Percentiles rank a stretch among this genome's conserved stretches.
Evolutionary conservation across 2,797 vertebrate genomes (phyloP).

Genomic region (Carcharodon carcharias): DNA sequence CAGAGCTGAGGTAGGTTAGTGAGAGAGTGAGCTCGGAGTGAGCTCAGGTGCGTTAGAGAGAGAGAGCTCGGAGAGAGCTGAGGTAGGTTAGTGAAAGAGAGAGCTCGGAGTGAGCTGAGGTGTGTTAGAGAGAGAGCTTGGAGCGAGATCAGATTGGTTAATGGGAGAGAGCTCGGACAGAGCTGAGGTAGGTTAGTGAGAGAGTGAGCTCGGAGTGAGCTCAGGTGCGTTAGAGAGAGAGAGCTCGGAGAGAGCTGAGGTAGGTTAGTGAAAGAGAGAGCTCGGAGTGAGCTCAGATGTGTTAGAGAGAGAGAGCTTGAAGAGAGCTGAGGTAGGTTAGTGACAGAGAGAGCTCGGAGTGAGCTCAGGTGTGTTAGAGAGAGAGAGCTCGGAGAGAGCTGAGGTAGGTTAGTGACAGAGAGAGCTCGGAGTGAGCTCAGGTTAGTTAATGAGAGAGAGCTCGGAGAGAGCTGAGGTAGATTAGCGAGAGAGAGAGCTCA

Average conservation of each 20-base stretch:
- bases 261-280: too few species aligned
- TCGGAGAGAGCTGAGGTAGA: neutral
- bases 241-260: too few species aligned
- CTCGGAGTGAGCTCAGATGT: neutral
- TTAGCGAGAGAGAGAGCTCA: neutral
- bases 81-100: neutral
- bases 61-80: neutral
- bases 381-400: neutral
- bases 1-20: neutral
- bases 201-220: neutral
- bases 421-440: neutral
- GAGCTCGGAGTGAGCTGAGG: neutral
- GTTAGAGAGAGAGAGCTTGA: neutral
- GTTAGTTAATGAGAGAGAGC: too few species aligned
- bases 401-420: neutral
- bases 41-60: neutral
- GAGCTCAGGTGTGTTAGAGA: neutral
- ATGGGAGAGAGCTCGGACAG: too few species aligned
- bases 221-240: neutral
- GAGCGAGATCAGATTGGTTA: neutral
- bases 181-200: too few species aligned
- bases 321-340: neutral
- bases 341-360: too few species aligned
- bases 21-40: neutral
- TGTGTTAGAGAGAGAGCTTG: neutral